phyloP scores from a whole-genome alignment of 2,113 vertebrate genomes.

The Petromus typicus region DNA sequence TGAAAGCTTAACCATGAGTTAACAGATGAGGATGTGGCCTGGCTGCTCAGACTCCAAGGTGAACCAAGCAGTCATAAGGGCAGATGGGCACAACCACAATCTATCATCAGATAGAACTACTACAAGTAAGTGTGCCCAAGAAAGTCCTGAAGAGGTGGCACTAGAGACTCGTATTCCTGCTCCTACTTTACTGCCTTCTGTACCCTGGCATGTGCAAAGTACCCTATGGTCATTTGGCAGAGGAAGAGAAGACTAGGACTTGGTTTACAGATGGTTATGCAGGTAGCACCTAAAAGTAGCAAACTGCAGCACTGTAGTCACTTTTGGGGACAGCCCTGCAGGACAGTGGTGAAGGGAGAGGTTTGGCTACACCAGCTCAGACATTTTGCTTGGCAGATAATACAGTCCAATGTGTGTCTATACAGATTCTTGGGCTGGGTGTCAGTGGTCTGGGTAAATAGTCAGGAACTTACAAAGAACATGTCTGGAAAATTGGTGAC shows the following conservation, averaged over 20 bases:
- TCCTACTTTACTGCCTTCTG: background rate
- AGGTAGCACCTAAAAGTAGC: background rate
- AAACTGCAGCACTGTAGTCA: background rate
- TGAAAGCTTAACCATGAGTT: background rate
- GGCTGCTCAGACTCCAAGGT: background rate
- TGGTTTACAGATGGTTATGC: background rate
- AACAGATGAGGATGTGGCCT: background rate
- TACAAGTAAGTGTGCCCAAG: background rate
- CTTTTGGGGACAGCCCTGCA: background rate
- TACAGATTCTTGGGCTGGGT: background rate
- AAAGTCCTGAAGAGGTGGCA: background rate
- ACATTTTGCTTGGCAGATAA: background rate
- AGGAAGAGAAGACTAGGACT: background rate
- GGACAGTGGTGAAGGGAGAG: background rate
- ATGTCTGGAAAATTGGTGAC: background rate
- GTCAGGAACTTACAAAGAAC: background rate
- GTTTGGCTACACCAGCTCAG: background rate
- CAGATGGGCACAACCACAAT: background rate
- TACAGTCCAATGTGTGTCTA: background rate
- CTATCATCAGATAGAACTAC: background rate
- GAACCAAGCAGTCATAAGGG: background rate
- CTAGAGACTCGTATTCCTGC: background rate
- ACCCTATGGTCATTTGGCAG: background rate
- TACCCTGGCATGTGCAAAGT: background rate
- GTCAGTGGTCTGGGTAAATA: background rate